phyloP scores from a whole-genome alignment of 2,888 invertebrate species.

The Polylopha cassiicola region DNA sequence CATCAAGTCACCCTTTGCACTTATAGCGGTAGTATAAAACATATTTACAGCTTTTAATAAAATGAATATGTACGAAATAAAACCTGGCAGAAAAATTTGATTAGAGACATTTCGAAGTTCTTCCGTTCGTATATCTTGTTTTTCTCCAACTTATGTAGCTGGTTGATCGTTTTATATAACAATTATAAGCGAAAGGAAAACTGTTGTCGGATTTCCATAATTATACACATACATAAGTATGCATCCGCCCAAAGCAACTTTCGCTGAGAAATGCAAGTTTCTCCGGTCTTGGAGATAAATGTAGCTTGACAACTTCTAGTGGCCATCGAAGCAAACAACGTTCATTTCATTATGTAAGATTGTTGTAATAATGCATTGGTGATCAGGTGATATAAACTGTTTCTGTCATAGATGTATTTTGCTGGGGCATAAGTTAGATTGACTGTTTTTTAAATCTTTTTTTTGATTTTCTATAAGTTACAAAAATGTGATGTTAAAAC shows the following conservation, averaged over 20 bases:
- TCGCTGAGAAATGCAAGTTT: slow-evolving; percentile 48
- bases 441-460: too few relatives aligned
- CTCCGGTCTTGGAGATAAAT: slow-evolving; percentile 32
- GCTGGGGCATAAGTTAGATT: too few relatives aligned
- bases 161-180: slow-evolving; percentile 38
- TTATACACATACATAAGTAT: slow-evolving; percentile 41
- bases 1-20: slow-evolving; percentile 37
- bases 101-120: too few relatives aligned
- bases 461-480: background rate
- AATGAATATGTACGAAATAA: too few relatives aligned
- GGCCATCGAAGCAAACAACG: slow-evolving; percentile 7
- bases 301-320: slow-evolving; percentile 32
- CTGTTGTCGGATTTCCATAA: slow-evolving; percentile 47
- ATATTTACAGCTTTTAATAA: too few relatives aligned
- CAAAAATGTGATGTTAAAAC: slow-evolving; percentile 23
- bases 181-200: slow-evolving; percentile 42
- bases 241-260: slow-evolving; percentile 46
- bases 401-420: too few relatives aligned
- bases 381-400: slow-evolving; percentile 29
- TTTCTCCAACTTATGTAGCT: slow-evolving; percentile 24
- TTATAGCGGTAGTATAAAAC: too few relatives aligned
- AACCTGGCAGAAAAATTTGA: too few relatives aligned
- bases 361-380: slow-evolving; percentile 21
- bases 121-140: too few relatives aligned
- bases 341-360: slow-evolving; percentile 5